Conservation (phyloP, 2,888 invertebrate species). For the Neoascia interrupta region DNA sequence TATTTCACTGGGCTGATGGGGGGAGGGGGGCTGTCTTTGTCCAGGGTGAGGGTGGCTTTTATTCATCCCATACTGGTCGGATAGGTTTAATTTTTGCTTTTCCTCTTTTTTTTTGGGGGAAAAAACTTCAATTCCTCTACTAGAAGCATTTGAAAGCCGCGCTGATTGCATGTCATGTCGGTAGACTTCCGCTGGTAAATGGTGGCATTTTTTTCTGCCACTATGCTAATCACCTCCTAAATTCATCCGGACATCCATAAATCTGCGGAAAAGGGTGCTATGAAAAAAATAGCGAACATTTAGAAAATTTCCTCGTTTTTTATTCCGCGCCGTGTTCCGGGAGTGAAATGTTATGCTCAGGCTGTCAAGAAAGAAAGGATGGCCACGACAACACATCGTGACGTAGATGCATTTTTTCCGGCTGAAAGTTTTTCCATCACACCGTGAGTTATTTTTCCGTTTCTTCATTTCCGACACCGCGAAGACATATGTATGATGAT, state of each 20-base stretch:
- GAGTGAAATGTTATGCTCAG: conserved; percentile 61
- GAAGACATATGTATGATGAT: conserved; percentile 1
- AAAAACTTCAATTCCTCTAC: conserved; percentile 13
- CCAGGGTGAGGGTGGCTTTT: not conserved
- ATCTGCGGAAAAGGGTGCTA: conserved; percentile 34
- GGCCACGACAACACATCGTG: conserved; percentile 52
- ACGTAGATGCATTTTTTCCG: conserved; percentile 67
- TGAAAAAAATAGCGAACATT: conserved; percentile 24
- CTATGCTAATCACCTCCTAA: conserved; percentile 66
- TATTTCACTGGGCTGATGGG: conserved; percentile 38
- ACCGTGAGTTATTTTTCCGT: conserved; percentile 34
- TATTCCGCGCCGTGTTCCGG: conserved; percentile 37
- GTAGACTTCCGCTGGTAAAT: conserved; percentile 45
- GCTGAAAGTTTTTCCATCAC: conserved; percentile 26
- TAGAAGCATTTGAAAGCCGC: conserved; percentile 44
- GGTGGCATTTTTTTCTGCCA: conserved; percentile 32
- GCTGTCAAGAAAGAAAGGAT: conserved; percentile 55
- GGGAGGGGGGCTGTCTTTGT: not conserved
- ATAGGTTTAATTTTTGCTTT: conserved; percentile 39
- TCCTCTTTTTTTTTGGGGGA: conserved; percentile 7
- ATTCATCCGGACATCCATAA: conserved; percentile 65
- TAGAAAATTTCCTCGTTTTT: conserved; percentile 11
- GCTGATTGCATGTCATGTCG: conserved; percentile 64
- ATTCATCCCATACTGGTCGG: not conserved
- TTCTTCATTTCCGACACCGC: conserved; percentile 16